These are phyloP conservation scores for Ganaspis brasiliensis DNA, from an alignment of 2,888 invertebrate species.

Conservation along the genomic window DNA sequence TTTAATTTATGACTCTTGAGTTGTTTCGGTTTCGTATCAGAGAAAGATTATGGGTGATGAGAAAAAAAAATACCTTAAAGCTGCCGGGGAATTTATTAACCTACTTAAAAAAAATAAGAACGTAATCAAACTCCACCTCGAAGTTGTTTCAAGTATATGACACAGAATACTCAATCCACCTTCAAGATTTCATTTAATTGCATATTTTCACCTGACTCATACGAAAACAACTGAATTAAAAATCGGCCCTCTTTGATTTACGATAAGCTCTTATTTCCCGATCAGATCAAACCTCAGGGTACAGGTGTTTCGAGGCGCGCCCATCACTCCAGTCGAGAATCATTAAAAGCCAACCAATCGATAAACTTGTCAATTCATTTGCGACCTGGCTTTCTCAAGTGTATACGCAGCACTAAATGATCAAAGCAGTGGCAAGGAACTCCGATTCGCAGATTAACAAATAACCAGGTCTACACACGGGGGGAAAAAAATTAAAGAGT, in stretches of 20 bases:
- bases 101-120: constrained; percentile 7
- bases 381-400: constrained; percentile 27
- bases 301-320: constrained; percentile 35
- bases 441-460: neutral
- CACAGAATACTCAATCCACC: constrained; percentile 18
- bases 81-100: neutral
- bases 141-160: constrained; percentile 1
- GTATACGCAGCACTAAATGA: neutral
- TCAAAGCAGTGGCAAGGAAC: neutral
- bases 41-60: neutral
- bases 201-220: constrained; percentile 26
- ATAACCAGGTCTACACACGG: neutral
- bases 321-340: neutral
- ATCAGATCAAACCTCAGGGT: constrained; percentile 30
- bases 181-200: constrained; percentile 27
- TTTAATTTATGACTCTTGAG: too few relatives aligned
- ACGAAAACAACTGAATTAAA: constrained; percentile 40
- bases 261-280: constrained; percentile 36
- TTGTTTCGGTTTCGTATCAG: neutral
- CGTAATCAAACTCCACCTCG: neutral
- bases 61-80: neutral
- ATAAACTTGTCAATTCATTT: constrained; percentile 41
- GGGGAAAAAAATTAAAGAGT: too few relatives aligned
- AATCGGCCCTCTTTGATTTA: constrained; percentile 37
- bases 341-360: constrained; percentile 29